Percentiles rank a stretch among this genome's conserved stretches.
Conservation (phyloP, 2,888 invertebrate species). For the Lagria hirta region DNA sequence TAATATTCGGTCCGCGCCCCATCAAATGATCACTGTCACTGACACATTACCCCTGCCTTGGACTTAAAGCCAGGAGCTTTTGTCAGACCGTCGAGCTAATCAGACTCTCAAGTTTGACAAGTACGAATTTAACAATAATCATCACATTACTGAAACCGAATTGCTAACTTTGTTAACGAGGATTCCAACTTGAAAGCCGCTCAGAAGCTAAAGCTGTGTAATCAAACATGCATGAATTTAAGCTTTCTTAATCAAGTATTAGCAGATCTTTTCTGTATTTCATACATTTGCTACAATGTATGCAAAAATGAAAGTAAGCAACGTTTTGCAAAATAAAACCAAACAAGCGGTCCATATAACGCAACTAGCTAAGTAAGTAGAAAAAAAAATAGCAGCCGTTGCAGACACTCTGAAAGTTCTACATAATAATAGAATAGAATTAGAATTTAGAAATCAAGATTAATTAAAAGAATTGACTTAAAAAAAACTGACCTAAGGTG, state of each 20-base stretch:
- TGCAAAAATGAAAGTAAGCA: not conserved
- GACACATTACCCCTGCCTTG: conserved; percentile 44
- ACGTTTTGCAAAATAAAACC: too few species aligned
- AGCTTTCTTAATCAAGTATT: too few species aligned
- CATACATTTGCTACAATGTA: not conserved
- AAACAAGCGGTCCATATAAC: too few species aligned
- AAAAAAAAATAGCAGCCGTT: too few species aligned
- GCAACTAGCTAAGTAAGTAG: too few species aligned
- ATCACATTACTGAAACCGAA: conserved; percentile 14
- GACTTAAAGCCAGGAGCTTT: conserved; percentile 39
- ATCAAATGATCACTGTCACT: conserved; percentile 43
- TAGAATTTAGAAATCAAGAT: not conserved
- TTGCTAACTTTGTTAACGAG: conserved; percentile 21
- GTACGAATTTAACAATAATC: conserved; percentile 24
- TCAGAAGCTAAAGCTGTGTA: conserved; percentile 17
- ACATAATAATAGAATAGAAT: too few species aligned
- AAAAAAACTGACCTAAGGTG: conserved; percentile 2
- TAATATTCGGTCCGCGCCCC: conserved; percentile 37
- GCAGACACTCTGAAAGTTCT: too few species aligned
- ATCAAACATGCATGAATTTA: conserved; percentile 17
- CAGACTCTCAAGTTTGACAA: conserved; percentile 21
- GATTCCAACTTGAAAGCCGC: conserved; percentile 7
- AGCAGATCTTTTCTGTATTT: too few species aligned
- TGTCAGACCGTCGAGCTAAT: conserved; percentile 24
- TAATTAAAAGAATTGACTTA: conserved; percentile 5